These are phyloP conservation scores for Parelbella ahira DNA, from an alignment of 2,888 invertebrate species.

Conservation along the genomic window DNA sequence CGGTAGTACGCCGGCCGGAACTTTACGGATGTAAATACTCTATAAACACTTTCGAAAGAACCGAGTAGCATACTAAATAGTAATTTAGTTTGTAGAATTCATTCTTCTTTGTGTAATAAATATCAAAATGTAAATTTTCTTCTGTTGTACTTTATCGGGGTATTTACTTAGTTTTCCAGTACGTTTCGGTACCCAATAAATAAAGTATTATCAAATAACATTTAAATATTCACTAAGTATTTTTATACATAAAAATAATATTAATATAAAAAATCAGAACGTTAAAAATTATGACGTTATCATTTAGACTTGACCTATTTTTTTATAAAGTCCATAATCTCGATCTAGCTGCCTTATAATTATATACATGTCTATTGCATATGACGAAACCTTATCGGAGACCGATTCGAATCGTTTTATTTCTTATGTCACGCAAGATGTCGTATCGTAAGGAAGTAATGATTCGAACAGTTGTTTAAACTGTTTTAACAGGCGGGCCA, in stretches of 20 bases:
- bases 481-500: slow-evolving; percentile 10
- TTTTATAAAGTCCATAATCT: too few species aligned
- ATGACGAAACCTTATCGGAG: not conserved
- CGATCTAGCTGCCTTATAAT: too few species aligned
- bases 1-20: slow-evolving; percentile 3
- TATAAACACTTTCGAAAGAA: slow-evolving; percentile 10
- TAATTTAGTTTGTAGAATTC: slow-evolving; percentile 9
- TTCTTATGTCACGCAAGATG: slow-evolving; percentile 8
- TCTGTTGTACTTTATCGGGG: too few species aligned
- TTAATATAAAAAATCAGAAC: too few species aligned
- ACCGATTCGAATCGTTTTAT: slow-evolving; percentile 8
- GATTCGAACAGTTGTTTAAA: not conserved
- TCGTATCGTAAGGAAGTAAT: slow-evolving; percentile 8
- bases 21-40: slow-evolving; percentile 13
- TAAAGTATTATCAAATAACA: too few species aligned
- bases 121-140: slow-evolving; percentile 17
- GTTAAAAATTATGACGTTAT: too few species aligned
- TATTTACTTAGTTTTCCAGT: too few species aligned
- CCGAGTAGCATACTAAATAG: slow-evolving; percentile 6
- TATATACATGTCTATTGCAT: not conserved
- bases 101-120: slow-evolving; percentile 5
- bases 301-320: too few species aligned
- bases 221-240: too few species aligned
- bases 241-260: too few species aligned
- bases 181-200: too few species aligned